Evolutionary conservation across 2,888 invertebrate species (phyloP).

Genomic region (Cosmia trapezina): DNA sequence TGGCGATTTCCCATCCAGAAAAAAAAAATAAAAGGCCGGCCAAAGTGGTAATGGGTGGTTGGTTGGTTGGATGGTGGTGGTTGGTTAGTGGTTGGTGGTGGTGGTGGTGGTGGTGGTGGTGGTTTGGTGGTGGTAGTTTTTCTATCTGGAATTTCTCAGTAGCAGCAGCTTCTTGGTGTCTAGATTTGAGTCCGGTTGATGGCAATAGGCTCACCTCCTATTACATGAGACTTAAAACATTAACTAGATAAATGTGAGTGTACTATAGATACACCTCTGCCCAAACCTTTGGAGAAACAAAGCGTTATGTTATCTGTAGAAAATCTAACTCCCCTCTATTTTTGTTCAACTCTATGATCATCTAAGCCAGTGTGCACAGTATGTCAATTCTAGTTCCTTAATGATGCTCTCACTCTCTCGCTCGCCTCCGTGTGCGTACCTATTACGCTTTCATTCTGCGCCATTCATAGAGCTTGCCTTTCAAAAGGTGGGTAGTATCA

Average conservation of each 20-base stretch:
- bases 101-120: no score
- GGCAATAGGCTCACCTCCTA: background rate
- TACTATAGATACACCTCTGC: background rate
- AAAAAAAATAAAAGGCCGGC: no score
- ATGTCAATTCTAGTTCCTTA: slow-evolving; percentile 68
- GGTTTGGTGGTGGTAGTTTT: no score
- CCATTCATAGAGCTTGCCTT: slow-evolving; percentile 63
- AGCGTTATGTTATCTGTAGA: background rate
- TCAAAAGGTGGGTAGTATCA: slow-evolving; percentile 42
- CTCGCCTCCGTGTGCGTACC: slow-evolving; percentile 42
- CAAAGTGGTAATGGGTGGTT: no score
- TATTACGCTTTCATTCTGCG: slow-evolving; percentile 50
- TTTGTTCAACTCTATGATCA: slow-evolving; percentile 12
- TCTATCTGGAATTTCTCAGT: no score
- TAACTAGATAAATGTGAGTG: background rate
- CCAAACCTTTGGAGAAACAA: background rate
- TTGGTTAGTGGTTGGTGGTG: no score
- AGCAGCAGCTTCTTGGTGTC: no score
- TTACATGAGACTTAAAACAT: background rate
- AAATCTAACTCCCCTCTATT: slow-evolving; percentile 17
- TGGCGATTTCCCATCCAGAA: no score
- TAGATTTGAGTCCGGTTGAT: no score
- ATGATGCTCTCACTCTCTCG: slow-evolving; percentile 63
- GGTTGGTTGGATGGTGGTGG: no score
- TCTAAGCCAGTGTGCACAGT: slow-evolving; percentile 54